Evolutionary conservation across 1,140 invertebrate species (phyloP), one percentile per base, ranked within the genome.

Genomic region (Heterodera carotae): DNA sequence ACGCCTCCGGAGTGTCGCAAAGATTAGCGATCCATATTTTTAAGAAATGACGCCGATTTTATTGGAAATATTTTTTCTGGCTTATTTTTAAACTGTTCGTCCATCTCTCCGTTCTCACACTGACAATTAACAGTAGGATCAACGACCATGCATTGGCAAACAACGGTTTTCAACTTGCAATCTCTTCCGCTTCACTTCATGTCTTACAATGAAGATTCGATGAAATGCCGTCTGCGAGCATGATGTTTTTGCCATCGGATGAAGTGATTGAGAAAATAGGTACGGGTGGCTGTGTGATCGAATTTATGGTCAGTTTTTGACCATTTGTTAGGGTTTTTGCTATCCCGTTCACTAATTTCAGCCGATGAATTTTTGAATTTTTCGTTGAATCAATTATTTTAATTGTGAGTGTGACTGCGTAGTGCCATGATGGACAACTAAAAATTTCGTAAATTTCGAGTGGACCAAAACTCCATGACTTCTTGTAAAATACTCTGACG

Each of bases 381-480:
- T n/a, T n/a, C n/a, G 12, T 67, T 6, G 31, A 0, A 2, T n/a
- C 2, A 0, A n/a, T 67, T n/a, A 31, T 18, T 67, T 67, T 67
- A 18, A n/a, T 67, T n/a, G 64, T 12, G 29, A 67, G 64, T n/a
- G 31, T n/a, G 15, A 67, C 34, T 18, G 64, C 10, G 22, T 67
- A 67, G 12, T n/a, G 64, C 64, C 64, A 67, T 3, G 64, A 31
- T 0, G 64, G 64, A 67, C 64, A 67, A 7, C 34, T n/a, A 67
- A 67, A 67, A 36, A 67, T 33, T 67, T 67, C 64, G 5, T 67
- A 67, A 67, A 67, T 67, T 36, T 67, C n/a, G 12, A 18, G 12
- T 33, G 64, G 64, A 36, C n/a, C 12, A n/a, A 67, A 67, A n/a
- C 12, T 67, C 12, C 64, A 67, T 18, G 64, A 12, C 5, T 10